A percentile compares a stretch with the other conserved stretches of the same genome.
Evolutionary conservation across 2,797 vertebrate species (phyloP).

Genomic region (Triplophysa yarkandensis): DNA sequence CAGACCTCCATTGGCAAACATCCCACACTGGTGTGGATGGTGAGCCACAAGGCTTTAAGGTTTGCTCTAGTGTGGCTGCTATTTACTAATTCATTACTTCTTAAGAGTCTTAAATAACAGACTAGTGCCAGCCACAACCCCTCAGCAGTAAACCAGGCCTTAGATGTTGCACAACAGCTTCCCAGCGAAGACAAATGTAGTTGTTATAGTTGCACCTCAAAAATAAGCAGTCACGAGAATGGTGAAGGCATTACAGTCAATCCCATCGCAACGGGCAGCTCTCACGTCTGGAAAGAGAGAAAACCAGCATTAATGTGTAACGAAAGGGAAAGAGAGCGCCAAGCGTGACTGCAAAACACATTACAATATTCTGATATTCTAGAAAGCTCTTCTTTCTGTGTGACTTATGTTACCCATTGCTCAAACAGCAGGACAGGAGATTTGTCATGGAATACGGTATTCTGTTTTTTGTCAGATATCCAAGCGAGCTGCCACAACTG

Average conservation of each 20-base stretch:
- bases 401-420: slow-evolving; percentile 35
- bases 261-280: slow-evolving; percentile 54
- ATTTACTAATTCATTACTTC: slow-evolving; percentile 35
- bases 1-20: slow-evolving; percentile 36
- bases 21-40: slow-evolving; percentile 24
- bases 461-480: slow-evolving; percentile 40
- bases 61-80: slow-evolving; percentile 28
- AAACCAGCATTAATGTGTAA: slow-evolving; percentile 30
- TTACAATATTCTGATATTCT: slow-evolving; percentile 32
- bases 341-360: slow-evolving; percentile 43
- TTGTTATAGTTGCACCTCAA: slow-evolving; percentile 45
- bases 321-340: slow-evolving; percentile 43
- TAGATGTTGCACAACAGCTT: slow-evolving; percentile 43
- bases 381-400: slow-evolving; percentile 29
- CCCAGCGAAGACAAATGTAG: slow-evolving; percentile 36
- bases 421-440: slow-evolving; percentile 38
- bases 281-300: slow-evolving; percentile 47
- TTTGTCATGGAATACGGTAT: slow-evolving; percentile 28
- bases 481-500: slow-evolving; percentile 20
- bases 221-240: slow-evolving; percentile 53
- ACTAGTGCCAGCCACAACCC: slow-evolving; percentile 35
- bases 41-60: slow-evolving; percentile 14
- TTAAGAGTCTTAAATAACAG: slow-evolving; percentile 54
- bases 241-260: slow-evolving; percentile 46
- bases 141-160: slow-evolving; percentile 32